phyloP scores from a whole-genome alignment of 2,113 vertebrate genomes.

The Psammodynastes pulverulentus region DNA sequence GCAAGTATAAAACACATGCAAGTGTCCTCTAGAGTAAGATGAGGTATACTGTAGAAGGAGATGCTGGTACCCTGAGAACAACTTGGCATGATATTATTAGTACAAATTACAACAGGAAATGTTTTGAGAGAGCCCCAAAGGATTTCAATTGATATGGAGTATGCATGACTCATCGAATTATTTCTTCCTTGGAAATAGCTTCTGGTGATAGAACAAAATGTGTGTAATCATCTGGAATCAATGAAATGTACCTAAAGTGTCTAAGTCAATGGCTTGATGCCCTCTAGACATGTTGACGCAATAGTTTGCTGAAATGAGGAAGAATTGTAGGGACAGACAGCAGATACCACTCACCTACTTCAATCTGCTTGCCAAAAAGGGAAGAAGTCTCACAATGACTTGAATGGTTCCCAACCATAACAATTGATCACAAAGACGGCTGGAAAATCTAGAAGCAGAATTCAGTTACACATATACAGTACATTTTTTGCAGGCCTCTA shows the following conservation, averaged over 20 bases:
- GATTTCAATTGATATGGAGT: neutral
- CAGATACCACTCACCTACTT: neutral
- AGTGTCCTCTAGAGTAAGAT: neutral
- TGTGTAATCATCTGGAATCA: neutral
- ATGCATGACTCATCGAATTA: conserved; percentile 11
- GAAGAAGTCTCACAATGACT: neutral
- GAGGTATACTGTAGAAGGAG: neutral
- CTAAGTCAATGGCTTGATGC: neutral
- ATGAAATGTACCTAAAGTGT: neutral
- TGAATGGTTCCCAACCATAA: neutral
- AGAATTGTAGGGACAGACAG: neutral
- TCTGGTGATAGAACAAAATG: neutral
- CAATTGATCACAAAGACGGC: neutral
- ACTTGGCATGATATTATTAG: neutral
- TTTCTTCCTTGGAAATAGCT: neutral
- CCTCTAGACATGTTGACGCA: neutral
- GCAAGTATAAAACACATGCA: neutral
- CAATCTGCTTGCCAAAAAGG: neutral
- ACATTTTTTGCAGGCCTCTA: neutral
- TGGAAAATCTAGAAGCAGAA: neutral
- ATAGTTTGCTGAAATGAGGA: neutral
- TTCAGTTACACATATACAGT: neutral
- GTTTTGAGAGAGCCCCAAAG: neutral
- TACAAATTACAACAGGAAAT: neutral
- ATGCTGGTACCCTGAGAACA: neutral